Percentiles rank a stretch among this genome's conserved stretches.
phyloP scores from a whole-genome alignment of 1,140 invertebrate species.

The Piezodorus guildinii region DNA sequence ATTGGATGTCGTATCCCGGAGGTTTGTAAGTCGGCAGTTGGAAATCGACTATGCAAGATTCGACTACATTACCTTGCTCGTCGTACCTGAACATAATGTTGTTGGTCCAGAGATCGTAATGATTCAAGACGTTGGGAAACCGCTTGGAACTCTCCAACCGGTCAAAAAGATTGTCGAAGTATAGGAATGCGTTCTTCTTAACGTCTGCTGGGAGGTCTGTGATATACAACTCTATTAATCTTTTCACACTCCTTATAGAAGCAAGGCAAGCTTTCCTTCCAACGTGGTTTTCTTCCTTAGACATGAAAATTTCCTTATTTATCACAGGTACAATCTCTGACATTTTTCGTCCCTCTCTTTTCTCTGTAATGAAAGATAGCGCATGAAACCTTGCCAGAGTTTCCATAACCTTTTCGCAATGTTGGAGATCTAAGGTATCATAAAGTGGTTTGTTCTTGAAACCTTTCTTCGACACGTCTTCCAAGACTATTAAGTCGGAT shows the following conservation, averaged over 20 bases:
- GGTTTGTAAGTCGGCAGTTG: constrained; percentile 5
- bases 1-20: constrained; percentile 1
- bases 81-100: constrained; percentile 20
- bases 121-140: neutral
- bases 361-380: neutral
- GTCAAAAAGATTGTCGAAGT: neutral
- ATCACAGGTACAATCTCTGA: neutral
- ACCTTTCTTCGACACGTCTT: neutral
- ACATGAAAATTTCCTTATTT: neutral
- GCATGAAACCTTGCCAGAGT: neutral
- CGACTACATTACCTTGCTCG: neutral
- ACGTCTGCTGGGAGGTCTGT: neutral
- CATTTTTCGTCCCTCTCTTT: neutral
- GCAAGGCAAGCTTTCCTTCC: neutral
- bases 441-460: neutral
- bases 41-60: constrained; percentile 6
- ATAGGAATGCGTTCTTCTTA: neutral
- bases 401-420: neutral
- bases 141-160: neutral
- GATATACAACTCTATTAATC: neutral
- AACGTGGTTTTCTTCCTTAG: neutral
- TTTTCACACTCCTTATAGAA: neutral
- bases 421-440: neutral
- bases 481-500: neutral
- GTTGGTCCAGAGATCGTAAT: constrained; percentile 17